A percentile compares a stretch with the other conserved stretches of the same genome.
phyloP scores from a whole-genome alignment of 2,797 vertebrate genomes.

The Mormyrops boulengeri region DNA sequence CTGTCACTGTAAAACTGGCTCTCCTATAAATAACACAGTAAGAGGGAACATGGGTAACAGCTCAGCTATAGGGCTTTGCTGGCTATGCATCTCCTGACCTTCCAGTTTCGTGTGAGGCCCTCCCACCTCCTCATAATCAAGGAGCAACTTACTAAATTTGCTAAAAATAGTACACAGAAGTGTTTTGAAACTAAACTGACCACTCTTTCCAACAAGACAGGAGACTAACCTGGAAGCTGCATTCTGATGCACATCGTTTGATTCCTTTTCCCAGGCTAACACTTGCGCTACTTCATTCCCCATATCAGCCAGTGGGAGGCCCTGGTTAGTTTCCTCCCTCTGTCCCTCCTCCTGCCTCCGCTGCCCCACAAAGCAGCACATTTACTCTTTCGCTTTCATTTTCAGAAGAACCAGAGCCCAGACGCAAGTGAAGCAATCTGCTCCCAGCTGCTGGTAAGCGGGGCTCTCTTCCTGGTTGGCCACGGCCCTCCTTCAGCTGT shows the following conservation, averaged over 20 bases:
- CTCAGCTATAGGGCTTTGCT: not conserved
- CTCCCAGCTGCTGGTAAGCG: not conserved
- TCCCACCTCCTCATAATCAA: not conserved
- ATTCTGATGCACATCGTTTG: not conserved
- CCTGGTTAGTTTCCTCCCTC: not conserved
- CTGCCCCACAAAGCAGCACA: not conserved
- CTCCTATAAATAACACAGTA: not conserved
- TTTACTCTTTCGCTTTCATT: constrained; percentile 22
- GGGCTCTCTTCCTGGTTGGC: not conserved
- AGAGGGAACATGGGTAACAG: not conserved
- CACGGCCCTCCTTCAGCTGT: not conserved
- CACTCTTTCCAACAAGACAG: not conserved
- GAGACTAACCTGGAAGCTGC: not conserved
- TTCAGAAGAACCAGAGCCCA: not conserved
- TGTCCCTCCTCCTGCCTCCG: not conserved
- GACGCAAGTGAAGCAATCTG: not conserved
- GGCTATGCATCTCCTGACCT: not conserved
- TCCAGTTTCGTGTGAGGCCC: not conserved
- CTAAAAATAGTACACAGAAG: not conserved
- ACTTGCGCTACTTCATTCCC: not conserved
- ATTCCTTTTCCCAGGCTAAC: not conserved
- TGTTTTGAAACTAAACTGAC: not conserved
- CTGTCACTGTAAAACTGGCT: not conserved
- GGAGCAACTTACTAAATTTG: not conserved
- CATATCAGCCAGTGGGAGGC: not conserved